Conservation (phyloP, 1,140 invertebrate species). For the Pantala flavescens region DNA sequence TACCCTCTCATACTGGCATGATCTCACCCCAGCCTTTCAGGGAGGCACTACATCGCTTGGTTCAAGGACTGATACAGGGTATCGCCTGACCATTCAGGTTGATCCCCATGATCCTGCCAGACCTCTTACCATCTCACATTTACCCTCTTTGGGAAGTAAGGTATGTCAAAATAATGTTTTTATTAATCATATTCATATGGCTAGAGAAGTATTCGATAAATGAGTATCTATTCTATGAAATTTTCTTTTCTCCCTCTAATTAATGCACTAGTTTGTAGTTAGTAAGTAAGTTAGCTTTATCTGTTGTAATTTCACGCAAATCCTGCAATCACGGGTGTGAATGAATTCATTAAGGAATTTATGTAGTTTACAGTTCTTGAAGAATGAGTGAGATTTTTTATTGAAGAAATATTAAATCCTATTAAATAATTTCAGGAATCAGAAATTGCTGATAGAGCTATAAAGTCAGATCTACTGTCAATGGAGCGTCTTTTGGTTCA, state of each 20-base stretch:
- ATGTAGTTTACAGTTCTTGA: too few species aligned
- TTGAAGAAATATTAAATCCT: too few species aligned
- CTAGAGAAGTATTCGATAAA: background rate
- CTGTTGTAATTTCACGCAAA: too few species aligned
- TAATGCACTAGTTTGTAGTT: too few species aligned
- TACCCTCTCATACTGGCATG: constrained; percentile 80
- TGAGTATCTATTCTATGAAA: too few species aligned
- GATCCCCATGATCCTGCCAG: constrained; percentile 70
- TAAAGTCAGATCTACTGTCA: constrained; percentile 78
- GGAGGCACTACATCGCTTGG: background rate
- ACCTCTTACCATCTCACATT: constrained; percentile 75
- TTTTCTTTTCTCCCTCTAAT: too few species aligned
- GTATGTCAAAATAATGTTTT: constrained; percentile 30
- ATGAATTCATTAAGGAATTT: too few species aligned
- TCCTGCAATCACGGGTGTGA: too few species aligned
- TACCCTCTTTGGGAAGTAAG: constrained; percentile 68
- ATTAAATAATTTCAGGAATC: constrained; percentile 37
- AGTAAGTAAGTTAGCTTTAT: too few species aligned
- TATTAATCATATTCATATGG: constrained; percentile 16
- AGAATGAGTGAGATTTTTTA: too few species aligned
- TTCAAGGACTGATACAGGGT: constrained; percentile 69
- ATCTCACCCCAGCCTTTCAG: background rate
- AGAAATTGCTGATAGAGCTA: constrained; percentile 68
- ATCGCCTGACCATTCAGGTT: constrained; percentile 78
- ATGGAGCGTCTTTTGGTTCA: constrained; percentile 95